Conservation (phyloP, 2,797 vertebrate species). For the Xenopus petersii region DNA sequence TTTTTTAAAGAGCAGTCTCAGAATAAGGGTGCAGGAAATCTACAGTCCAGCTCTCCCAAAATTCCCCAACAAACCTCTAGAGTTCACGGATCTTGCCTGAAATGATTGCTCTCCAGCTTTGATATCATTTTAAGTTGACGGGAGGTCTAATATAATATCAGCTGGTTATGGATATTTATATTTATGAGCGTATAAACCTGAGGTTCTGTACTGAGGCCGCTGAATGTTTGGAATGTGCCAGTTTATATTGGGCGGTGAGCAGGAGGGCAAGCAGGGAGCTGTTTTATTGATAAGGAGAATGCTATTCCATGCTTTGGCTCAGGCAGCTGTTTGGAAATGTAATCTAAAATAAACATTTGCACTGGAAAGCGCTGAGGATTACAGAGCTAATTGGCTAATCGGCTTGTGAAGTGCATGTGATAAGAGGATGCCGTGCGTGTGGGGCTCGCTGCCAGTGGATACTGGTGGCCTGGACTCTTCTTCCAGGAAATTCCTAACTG, state of each 20-base stretch:
- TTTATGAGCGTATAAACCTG: too few species aligned
- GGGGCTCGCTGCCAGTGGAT: not conserved
- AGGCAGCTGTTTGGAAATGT: constrained; percentile 6
- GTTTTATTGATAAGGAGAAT: constrained; percentile 10
- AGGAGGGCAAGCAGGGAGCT: not conserved
- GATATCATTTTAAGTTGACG: too few species aligned
- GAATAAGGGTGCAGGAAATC: too few species aligned
- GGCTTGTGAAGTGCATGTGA: constrained; percentile 7
- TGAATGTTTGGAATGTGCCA: constrained; percentile 3
- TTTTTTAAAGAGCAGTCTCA: too few species aligned
- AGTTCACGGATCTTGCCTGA: too few species aligned
- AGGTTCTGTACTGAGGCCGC: too few species aligned
- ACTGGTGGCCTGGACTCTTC: not conserved
- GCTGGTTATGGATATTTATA: too few species aligned
- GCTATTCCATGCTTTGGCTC: not conserved
- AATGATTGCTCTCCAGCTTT: too few species aligned
- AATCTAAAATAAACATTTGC: constrained; percentile 40
- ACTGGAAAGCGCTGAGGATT: constrained; percentile 11
- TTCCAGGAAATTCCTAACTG: constrained; percentile 6
- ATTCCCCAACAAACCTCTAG: too few species aligned
- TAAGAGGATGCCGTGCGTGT: not conserved
- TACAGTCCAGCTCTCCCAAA: too few species aligned
- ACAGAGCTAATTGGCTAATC: constrained; percentile 30
- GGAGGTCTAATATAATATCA: too few species aligned
- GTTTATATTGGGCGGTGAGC: not conserved